These are phyloP conservation scores for Campylomormyrus tamandua DNA, from an alignment of 2,113 vertebrate genomes.

Conservation along the genomic window DNA sequence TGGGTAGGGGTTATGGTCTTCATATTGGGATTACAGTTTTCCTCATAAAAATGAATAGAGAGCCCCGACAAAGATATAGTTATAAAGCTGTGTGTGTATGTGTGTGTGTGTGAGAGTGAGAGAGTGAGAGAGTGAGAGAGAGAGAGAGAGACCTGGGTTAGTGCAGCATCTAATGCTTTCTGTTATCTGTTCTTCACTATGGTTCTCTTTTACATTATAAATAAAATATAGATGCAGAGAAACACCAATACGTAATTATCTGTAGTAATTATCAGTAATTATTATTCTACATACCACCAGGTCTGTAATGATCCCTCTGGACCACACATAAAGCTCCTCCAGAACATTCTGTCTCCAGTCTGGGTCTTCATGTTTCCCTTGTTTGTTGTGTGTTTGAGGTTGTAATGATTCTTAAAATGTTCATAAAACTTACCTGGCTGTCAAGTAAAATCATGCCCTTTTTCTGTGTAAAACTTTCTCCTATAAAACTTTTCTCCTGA, in stretches of 20 bases:
- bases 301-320: background rate
- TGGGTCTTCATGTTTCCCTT: background rate
- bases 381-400: background rate
- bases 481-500: background rate
- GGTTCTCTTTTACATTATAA: background rate
- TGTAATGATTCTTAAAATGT: background rate
- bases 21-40: background rate
- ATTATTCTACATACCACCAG: background rate
- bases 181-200: background rate
- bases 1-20: background rate
- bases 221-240: background rate
- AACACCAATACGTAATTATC: background rate
- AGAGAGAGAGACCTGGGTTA: background rate
- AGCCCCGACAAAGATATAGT: background rate
- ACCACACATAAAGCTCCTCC: background rate
- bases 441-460: constrained; percentile 1
- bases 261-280: background rate
- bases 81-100: background rate
- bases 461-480: background rate
- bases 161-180: background rate
- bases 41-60: background rate
- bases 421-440: background rate
- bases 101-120: background rate
- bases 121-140: too few species aligned
- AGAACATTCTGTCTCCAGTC: background rate